phyloP scores from a whole-genome alignment of 1,140 invertebrate species.

The Nautilus pompilius region DNA sequence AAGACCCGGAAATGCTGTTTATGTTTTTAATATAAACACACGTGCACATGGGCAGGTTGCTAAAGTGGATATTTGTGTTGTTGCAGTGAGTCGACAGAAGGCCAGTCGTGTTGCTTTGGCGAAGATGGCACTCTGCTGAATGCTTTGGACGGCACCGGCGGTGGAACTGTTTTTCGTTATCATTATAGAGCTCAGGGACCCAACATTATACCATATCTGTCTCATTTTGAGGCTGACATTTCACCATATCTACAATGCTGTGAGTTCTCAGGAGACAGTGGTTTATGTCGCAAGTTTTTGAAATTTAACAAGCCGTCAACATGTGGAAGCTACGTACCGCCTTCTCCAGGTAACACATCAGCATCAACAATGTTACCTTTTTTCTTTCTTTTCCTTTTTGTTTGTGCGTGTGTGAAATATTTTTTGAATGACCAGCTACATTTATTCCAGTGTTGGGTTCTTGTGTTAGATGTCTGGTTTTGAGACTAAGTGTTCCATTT shows the following conservation, averaged over 20 bases:
- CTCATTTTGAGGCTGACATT: conserved; percentile 35
- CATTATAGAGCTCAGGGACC: conserved; percentile 27
- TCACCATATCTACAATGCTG: conserved; percentile 42
- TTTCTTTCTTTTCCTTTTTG: neutral
- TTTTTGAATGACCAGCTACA: too few species aligned
- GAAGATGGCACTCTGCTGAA: conserved; percentile 29
- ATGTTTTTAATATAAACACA: too few species aligned
- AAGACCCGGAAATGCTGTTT: too few species aligned
- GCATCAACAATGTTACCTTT: neutral
- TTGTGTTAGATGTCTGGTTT: too few species aligned
- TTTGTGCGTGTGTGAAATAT: too few species aligned
- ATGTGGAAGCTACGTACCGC: conserved; percentile 34
- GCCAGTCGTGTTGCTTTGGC: conserved; percentile 39
- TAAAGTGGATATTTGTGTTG: neutral
- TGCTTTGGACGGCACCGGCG: conserved; percentile 22
- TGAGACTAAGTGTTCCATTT: too few species aligned
- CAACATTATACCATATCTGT: conserved; percentile 33
- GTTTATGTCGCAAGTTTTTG: conserved; percentile 24
- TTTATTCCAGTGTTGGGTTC: too few species aligned
- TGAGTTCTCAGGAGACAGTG: conserved; percentile 22
- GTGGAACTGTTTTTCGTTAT: conserved; percentile 34
- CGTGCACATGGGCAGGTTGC: too few species aligned
- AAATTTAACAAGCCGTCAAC: conserved; percentile 23
- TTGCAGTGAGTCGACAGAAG: conserved; percentile 17
- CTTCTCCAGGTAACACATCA: conserved; percentile 29